Conservation (phyloP, 2,888 invertebrate genomes). For the Cheilosia vulpina region DNA sequence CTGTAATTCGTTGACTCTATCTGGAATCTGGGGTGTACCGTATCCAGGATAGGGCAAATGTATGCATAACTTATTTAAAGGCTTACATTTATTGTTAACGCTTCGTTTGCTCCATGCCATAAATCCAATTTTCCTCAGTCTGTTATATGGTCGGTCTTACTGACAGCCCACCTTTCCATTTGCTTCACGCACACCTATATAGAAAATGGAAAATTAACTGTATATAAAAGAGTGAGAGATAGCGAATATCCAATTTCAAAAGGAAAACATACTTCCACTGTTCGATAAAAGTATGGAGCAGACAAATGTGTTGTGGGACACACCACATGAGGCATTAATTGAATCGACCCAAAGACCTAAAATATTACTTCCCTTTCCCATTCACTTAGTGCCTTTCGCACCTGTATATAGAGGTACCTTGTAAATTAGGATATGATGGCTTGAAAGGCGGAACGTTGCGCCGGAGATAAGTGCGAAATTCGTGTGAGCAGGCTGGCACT, state of each 20-base stretch:
- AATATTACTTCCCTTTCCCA: conserved; percentile 25
- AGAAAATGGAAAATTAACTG: conserved; percentile 30
- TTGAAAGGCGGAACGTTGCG: background rate
- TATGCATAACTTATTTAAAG: conserved; percentile 63
- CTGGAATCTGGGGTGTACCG: conserved; percentile 1
- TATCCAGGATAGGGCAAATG: conserved; percentile 40
- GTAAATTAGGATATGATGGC: conserved; percentile 26
- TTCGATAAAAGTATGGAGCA: conserved; percentile 19
- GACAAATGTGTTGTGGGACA: conserved; percentile 5
- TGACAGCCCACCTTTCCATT: background rate
- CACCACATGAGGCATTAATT: conserved; percentile 28
- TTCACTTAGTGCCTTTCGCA: conserved; percentile 38
- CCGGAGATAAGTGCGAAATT: too few species aligned
- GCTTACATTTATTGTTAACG: conserved; percentile 63
- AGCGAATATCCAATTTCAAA: conserved; percentile 61
- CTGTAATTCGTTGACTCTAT: conserved; percentile 22
- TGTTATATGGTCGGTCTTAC: conserved; percentile 11
- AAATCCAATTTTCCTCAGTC: conserved; percentile 52
- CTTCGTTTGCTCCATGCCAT: conserved; percentile 46
- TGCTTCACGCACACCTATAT: background rate
- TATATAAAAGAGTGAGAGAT: conserved; percentile 9
- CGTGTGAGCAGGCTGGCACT: too few species aligned
- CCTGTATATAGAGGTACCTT: conserved; percentile 2
- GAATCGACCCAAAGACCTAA: conserved; percentile 24
- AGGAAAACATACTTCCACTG: conserved; percentile 46